Evolutionary conservation across 2,113 vertebrate species (phyloP).

Genomic region (Alexandromys fortis): DNA sequence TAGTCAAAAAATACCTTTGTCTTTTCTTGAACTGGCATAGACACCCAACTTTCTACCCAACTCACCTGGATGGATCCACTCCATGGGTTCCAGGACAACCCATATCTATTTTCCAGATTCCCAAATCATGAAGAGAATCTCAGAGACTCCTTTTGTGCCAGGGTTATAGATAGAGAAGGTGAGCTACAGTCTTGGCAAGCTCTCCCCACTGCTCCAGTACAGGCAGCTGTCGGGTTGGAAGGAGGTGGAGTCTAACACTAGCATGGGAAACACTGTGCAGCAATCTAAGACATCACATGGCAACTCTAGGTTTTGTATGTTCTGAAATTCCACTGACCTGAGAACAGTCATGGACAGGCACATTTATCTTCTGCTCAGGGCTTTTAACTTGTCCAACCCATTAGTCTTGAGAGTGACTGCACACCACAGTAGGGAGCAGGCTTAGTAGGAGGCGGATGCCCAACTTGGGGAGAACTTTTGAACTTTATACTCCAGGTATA

Average conservation of each 20-base stretch:
- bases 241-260: background rate
- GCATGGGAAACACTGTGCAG: fast-evolving
- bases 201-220: background rate
- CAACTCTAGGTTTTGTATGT: background rate
- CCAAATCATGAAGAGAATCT: background rate
- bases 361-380: background rate
- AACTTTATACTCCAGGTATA: conserved; percentile 28
- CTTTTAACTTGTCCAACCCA: background rate
- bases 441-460: background rate
- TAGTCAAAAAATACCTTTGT: background rate
- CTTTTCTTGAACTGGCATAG: background rate
- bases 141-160: background rate
- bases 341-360: no score
- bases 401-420: background rate
- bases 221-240: background rate
- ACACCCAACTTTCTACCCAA: background rate
- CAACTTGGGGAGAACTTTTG: background rate
- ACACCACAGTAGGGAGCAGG: background rate
- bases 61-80: background rate
- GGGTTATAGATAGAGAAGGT: background rate
- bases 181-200: background rate
- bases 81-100: background rate
- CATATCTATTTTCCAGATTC: background rate
- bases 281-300: background rate
- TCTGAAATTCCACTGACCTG: background rate